These are phyloP conservation scores for Asobara japonica DNA, from an alignment of 1,140 invertebrate genomes.

Conservation along the genomic window DNA sequence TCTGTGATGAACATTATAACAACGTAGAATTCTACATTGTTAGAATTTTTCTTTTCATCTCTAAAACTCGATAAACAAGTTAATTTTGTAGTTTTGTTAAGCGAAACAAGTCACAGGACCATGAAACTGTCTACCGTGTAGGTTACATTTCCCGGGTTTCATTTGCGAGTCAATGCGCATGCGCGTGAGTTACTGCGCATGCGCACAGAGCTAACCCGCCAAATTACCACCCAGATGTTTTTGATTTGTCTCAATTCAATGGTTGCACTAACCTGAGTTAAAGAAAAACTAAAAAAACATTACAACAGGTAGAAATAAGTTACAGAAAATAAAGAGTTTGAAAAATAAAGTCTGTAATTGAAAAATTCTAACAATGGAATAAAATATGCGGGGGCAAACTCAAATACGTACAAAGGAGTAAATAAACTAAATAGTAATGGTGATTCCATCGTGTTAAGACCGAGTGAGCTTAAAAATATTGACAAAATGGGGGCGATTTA, in stretches of 20 bases:
- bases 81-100: too few species aligned
- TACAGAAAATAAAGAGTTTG: too few species aligned
- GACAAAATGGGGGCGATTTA: constrained; percentile 41
- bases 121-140: not conserved
- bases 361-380: not conserved
- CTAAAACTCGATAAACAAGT: too few species aligned
- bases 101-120: not conserved
- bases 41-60: too few species aligned
- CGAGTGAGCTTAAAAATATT: constrained; percentile 48
- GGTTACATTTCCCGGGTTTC: not conserved
- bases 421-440: constrained; percentile 25
- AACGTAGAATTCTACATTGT: constrained; percentile 1
- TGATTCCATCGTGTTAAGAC: constrained; percentile 21
- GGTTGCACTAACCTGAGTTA: too few species aligned
- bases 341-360: not conserved
- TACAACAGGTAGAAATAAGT: too few species aligned
- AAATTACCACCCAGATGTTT: too few species aligned
- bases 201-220: too few species aligned
- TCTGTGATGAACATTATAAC: constrained; percentile 29
- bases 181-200: too few species aligned
- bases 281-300: too few species aligned
- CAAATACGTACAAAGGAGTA: constrained; percentile 14
- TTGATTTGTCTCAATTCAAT: too few species aligned
- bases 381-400: not conserved
- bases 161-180: too few species aligned